Base-by-base conservation (phyloP, 2,888 invertebrate species). In the Aproaerema taeniolella region DNA sequence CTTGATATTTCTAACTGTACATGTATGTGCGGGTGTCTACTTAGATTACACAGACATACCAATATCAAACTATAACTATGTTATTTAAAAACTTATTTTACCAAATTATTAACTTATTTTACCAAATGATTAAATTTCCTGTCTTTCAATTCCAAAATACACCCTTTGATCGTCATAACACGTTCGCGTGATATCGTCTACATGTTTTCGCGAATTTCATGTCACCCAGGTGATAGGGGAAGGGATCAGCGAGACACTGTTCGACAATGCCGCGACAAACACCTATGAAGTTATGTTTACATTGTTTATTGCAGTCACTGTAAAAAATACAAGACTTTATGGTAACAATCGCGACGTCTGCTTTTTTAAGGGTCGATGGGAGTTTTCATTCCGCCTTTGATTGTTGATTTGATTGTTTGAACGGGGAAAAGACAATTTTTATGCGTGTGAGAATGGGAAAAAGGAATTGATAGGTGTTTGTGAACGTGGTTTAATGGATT, bases 161-260 rank as follows among this genome's bases (percentile, higher is more conserved):
- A n/a, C 52, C 54, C 59, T 59, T 52, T 41, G 39, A 49, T 47
- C 52, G 59, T 70, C 71, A 66, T 74, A 74, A 72, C 72, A 77
- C 73, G 72, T 74, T 64, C 61, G 53, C 53, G 50, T 66, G 64
- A 71, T 72, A 68, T 62, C 62, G 57, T 55, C 60, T 56, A 58
- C 59, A 65, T 67, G 71, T 76, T 74, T 69, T 67, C 56, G 60
- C 52, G 67, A 72, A 68, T 72, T 67, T 68, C 61, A 55, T 53
- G 53, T 67, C 64, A 66, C 75, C 69, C 71, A 74, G 66, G 62
- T 68, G 74, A 73, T 72, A 69, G 65, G 65, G 67, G 68, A 62
- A 54, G 56, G 66, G 67, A 66, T 72, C 66, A 61, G 53, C 41
- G 58, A 61, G 63, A 68, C 74, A 67, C 68, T 73, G 76, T 74